These are phyloP conservation scores for Pharmacophagus antenor DNA, from an alignment of 2,888 invertebrate species.

Conservation along the genomic window DNA sequence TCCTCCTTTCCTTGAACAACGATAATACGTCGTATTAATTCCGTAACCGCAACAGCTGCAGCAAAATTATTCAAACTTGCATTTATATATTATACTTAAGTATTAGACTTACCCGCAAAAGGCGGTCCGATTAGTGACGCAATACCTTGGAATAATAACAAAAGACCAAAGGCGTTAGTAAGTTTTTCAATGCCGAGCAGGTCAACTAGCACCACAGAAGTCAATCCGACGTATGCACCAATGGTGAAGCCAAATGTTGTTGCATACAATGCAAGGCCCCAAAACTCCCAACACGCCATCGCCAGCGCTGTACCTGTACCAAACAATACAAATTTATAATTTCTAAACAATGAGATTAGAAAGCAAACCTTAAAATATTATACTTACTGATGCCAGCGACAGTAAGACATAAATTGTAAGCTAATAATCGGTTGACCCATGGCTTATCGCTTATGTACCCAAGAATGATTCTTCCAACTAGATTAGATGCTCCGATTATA, in stretches of 20 bases:
- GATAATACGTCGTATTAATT: too few species aligned
- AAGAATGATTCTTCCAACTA: slow-evolving; percentile 92
- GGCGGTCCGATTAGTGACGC: slow-evolving; percentile 96
- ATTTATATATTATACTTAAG: not conserved
- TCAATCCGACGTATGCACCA: slow-evolving; percentile 97
- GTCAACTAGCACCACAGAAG: slow-evolving; percentile 97
- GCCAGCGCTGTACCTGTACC: slow-evolving; percentile 88
- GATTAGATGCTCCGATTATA: slow-evolving; percentile 92
- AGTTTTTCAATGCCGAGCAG: slow-evolving; percentile 94
- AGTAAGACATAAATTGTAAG: slow-evolving; percentile 94
- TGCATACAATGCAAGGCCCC: slow-evolving; percentile 88
- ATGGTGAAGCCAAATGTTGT: slow-evolving; percentile 93
- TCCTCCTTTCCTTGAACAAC: not conserved
- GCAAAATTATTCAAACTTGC: not conserved
- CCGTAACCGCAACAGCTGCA: not conserved
- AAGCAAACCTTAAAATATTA: slow-evolving; percentile 4
- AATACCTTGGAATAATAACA: slow-evolving; percentile 95
- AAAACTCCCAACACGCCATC: slow-evolving; percentile 87
- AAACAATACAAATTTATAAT: slow-evolving; percentile 21
- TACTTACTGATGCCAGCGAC: slow-evolving; percentile 92
- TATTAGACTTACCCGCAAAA: slow-evolving; percentile 87
- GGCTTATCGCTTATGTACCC: slow-evolving; percentile 94
- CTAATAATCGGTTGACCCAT: slow-evolving; percentile 93
- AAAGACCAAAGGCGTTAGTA: slow-evolving; percentile 96
- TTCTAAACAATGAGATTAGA: not conserved